These are phyloP conservation scores for Listronotus bonariensis DNA, from an alignment of 1,140 invertebrate genomes.

Conservation along the genomic window DNA sequence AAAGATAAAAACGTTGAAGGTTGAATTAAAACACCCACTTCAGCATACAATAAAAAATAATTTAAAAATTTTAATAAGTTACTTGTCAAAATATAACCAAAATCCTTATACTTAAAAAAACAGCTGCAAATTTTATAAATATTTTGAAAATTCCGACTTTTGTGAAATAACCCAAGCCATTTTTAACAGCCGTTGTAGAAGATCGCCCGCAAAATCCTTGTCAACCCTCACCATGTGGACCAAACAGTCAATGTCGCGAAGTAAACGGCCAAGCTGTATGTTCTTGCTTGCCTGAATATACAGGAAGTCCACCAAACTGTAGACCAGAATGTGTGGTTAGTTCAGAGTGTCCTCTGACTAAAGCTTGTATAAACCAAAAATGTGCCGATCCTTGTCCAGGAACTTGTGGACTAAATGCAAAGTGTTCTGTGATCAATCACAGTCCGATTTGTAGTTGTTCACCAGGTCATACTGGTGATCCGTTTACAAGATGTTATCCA, in stretches of 20 bases:
- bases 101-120: no score
- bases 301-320: constrained; percentile 70
- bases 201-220: constrained; percentile 61
- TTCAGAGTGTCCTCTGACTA: constrained; percentile 74
- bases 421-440: constrained; percentile 74
- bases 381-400: constrained; percentile 76
- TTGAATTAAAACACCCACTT: no score
- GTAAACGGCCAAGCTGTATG: constrained; percentile 61
- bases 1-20: no score
- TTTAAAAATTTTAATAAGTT: no score
- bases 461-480: constrained; percentile 60
- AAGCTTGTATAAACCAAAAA: constrained; percentile 75
- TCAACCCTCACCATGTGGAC: constrained; percentile 67
- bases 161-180: constrained; percentile 30
- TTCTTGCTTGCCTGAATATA: constrained; percentile 66
- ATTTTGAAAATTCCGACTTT: no score
- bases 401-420: constrained; percentile 72
- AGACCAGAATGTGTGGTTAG: constrained; percentile 82
- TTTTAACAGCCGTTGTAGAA: constrained; percentile 27
- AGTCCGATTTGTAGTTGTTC: constrained; percentile 64
- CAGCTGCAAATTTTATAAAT: no score
- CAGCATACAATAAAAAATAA: no score
- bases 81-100: no score
- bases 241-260: constrained; percentile 66
- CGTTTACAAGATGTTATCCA: constrained; percentile 63